Evolutionary conservation across 2,888 invertebrate genomes (phyloP), one percentile per base, ranked within the genome.

Genomic region (Bombylius major): DNA sequence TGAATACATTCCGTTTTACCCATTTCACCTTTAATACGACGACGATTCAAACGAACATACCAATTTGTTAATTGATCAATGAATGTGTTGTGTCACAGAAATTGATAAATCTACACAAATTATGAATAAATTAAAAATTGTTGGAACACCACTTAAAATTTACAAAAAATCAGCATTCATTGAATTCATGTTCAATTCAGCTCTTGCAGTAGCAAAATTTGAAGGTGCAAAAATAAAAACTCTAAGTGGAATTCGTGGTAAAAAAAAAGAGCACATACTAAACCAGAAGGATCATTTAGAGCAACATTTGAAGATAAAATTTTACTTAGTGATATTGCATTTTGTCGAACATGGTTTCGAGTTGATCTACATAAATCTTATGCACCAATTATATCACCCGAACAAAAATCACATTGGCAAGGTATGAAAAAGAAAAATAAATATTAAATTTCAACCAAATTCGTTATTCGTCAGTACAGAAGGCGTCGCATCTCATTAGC

Each of bases 281-380:
- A 70, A 0, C 80, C 81, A 3, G 75, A 83, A 64, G 98, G 98
- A 0, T 86, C 88, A 14, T 98, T 94, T 73, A 81, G 99, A 61
- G 98, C 96, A 0, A 97, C 97, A 0, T 99, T 99, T 75, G 99
- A 99, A 75, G 99, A 99, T 72, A 94, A 91, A 77, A 96, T 99
- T 60, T 77, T 89, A 39, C 77, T 92, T 69, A 95, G 94, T 71
- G 89, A 99, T 74, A 92, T 99, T 61, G 86, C 98, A 0, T 97
- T 99, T 71, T 89, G 98, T 70, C 82, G 96, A 50, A 96, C 97
- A 0, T 99, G 99, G 99, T 94, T 87, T 67, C 86, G 86, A 64
- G 90, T 99, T 0, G 89, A 93, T 55, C 87, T 98, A 4, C 91
- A 94, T 0, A 83, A 88, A 65, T 96, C 94, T 74, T 99, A 95